A percentile compares a stretch with the other conserved stretches of the same genome.
Evolutionary conservation across 2,888 invertebrate species (phyloP).

Genomic region (Archips xylosteana): DNA sequence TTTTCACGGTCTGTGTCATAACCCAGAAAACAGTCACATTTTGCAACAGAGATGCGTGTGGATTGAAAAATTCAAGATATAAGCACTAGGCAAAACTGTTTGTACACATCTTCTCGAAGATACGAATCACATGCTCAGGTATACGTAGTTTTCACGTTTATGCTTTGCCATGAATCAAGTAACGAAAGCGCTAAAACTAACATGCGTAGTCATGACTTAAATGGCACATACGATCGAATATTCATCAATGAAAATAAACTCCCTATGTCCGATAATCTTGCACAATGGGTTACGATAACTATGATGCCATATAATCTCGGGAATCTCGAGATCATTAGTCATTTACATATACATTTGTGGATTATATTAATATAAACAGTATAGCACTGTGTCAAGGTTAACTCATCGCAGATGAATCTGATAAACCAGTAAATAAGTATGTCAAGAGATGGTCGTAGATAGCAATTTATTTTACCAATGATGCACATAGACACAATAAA

Average conservation of each 20-base stretch:
- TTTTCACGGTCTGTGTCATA: conserved; percentile 19
- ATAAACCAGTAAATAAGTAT: conserved; percentile 15
- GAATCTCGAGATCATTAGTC: conserved; percentile 11
- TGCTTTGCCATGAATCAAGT: not conserved
- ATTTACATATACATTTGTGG: conserved; percentile 26
- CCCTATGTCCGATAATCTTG: conserved; percentile 9
- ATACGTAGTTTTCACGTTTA: not conserved
- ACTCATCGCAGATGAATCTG: conserved; percentile 9
- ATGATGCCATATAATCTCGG: conserved; percentile 5
- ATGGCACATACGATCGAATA: not conserved
- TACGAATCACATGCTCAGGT: not conserved
- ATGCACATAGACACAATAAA: not conserved
- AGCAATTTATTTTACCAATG: not conserved
- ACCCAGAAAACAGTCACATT: not conserved
- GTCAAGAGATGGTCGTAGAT: conserved; percentile 3
- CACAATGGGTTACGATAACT: conserved; percentile 27
- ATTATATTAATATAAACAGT: conserved; percentile 10
- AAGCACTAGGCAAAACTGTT: too few relatives aligned
- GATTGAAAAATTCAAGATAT: not conserved
- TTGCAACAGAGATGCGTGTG: not conserved
- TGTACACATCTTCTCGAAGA: not conserved
- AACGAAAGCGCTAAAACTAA: not conserved
- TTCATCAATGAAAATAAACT: conserved; percentile 15
- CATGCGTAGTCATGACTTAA: conserved; percentile 5
- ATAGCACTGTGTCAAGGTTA: conserved; percentile 31